phyloP scores from a whole-genome alignment of 2,888 invertebrate genomes.

The Eristalis pertinax region DNA sequence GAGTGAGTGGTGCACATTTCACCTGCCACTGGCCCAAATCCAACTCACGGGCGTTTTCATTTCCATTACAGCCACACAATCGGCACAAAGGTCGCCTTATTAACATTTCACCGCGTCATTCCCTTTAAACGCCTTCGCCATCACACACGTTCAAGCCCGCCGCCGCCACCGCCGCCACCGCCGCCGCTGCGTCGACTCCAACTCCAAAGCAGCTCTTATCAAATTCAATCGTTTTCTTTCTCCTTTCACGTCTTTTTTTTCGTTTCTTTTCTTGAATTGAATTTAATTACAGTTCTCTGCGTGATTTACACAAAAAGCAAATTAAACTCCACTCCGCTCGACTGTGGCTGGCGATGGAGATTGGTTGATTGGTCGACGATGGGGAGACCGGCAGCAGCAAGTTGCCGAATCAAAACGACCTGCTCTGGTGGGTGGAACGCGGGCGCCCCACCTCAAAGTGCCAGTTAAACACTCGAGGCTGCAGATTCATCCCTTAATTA shows the following conservation, averaged over 20 bases:
- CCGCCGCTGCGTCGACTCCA: background rate
- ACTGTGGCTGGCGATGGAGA: background rate
- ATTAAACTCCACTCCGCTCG: slow-evolving; percentile 32
- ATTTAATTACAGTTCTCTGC: slow-evolving; percentile 63
- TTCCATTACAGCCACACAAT: background rate
- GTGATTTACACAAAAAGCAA: slow-evolving; percentile 45
- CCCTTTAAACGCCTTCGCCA: slow-evolving; percentile 11
- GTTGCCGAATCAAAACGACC: background rate
- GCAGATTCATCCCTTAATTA: slow-evolving; percentile 71
- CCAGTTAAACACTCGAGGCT: slow-evolving; percentile 66
- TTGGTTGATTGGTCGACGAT: background rate
- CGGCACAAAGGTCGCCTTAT: slow-evolving; percentile 3
- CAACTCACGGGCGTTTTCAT: background rate
- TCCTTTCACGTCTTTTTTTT: background rate
- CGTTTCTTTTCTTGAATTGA: slow-evolving; percentile 8
- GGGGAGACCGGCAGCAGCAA: background rate
- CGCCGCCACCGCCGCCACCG: background rate
- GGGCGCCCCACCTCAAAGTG: slow-evolving; percentile 44
- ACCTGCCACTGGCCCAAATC: background rate
- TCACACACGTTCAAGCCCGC: background rate
- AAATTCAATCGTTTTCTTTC: background rate
- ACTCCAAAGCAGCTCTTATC: background rate
- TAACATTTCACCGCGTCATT: slow-evolving; percentile 22
- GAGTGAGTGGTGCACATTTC: background rate
- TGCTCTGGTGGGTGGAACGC: slow-evolving; percentile 6